A percentile compares a stretch with the other conserved stretches of the same genome.
Evolutionary conservation across 1,140 invertebrate genomes (phyloP).

Genomic region (Aphelenchoides avenae): DNA sequence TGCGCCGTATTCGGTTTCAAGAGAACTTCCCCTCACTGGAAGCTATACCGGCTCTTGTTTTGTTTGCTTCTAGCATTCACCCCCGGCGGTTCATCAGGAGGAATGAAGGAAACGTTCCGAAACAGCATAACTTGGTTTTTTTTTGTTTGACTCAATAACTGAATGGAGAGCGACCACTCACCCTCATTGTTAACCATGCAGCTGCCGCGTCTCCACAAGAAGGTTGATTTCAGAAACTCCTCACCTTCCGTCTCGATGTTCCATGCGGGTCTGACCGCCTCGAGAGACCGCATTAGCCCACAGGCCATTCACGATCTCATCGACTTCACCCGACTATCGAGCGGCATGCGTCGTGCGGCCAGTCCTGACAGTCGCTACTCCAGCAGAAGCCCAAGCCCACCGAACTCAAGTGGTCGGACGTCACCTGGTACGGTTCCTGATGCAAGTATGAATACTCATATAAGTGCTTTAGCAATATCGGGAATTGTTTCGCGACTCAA

Average conservation of each 20-base stretch:
- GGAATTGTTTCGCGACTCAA: constrained; percentile 44
- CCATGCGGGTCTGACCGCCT: constrained; percentile 25
- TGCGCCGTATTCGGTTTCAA: too few relatives aligned
- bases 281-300: constrained; percentile 48
- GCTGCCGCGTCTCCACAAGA: too few relatives aligned
- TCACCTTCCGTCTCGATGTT: constrained; percentile 59
- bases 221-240: constrained; percentile 50
- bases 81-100: too few relatives aligned
- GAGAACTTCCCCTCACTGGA: too few relatives aligned
- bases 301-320: constrained; percentile 57
- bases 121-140: too few relatives aligned
- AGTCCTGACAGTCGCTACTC: constrained; percentile 38
- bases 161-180: too few relatives aligned
- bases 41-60: too few relatives aligned
- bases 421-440: constrained; percentile 22
- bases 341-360: constrained; percentile 27
- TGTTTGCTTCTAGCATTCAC: too few relatives aligned
- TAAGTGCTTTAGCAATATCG: constrained; percentile 39
- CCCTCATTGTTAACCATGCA: too few relatives aligned
- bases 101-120: too few relatives aligned
- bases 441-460: constrained; percentile 10
- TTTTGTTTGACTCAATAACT: too few relatives aligned
- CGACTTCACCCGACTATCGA: constrained; percentile 50
- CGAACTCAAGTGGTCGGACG: constrained; percentile 44
- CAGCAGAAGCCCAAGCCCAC: constrained; percentile 40